phyloP scores from a whole-genome alignment of 2,113 vertebrate species.

The Tragulus kanchil region DNA sequence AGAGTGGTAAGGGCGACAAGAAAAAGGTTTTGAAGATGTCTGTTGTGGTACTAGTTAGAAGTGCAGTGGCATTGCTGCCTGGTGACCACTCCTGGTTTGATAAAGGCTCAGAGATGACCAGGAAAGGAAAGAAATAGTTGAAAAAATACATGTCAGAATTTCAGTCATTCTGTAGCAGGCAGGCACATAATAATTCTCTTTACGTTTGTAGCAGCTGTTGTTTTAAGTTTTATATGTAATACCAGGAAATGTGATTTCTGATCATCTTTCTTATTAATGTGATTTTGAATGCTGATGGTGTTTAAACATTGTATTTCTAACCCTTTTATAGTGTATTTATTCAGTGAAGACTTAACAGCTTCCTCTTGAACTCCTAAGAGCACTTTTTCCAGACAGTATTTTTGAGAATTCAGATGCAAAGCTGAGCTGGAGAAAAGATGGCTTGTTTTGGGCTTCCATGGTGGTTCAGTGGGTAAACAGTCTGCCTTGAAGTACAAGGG shows the following conservation, averaged over 20 bases:
- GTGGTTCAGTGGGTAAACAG: too few species aligned
- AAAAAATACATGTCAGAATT: background rate
- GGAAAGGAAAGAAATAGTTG: background rate
- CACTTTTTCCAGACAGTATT: background rate
- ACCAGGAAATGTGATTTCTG: background rate
- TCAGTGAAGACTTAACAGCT: background rate
- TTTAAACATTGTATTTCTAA: background rate
- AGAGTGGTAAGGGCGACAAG: background rate
- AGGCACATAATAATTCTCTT: background rate
- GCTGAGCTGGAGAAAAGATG: constrained; percentile 96
- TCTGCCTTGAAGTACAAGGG: too few species aligned
- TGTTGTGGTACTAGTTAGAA: background rate
- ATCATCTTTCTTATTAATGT: background rate
- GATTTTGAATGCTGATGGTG: background rate
- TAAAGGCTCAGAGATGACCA: background rate
- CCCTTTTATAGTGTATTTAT: background rate
- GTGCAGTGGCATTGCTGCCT: accelerated
- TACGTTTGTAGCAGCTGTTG: background rate
- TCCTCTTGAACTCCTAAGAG: background rate
- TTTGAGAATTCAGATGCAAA: constrained; percentile 82
- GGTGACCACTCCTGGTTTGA: background rate
- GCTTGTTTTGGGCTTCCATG: constrained; percentile 87
- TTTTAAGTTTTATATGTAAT: background rate
- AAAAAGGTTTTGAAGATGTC: background rate
- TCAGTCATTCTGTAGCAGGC: too few species aligned